Conservation (phyloP, 2,888 invertebrate species). For the Dolichomitus sp. region DNA sequence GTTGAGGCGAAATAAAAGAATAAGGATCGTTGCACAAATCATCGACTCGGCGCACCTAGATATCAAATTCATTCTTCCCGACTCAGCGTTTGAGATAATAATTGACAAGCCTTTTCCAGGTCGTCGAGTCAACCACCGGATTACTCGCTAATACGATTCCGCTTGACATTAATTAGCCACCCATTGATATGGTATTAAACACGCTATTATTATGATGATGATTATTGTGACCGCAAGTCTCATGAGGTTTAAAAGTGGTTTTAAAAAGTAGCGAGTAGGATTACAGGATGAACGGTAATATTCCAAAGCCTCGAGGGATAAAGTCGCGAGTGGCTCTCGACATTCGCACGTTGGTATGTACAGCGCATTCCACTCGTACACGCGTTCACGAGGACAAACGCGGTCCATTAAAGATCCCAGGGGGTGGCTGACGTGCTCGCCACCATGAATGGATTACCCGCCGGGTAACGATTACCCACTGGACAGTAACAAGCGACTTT, state of each 20-base stretch:
- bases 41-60: background rate
- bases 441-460: constrained; percentile 69
- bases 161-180: constrained; percentile 37
- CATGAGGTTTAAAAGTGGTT: constrained; percentile 20
- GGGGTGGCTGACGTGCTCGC: constrained; percentile 49
- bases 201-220: constrained; percentile 19
- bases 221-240: constrained; percentile 2
- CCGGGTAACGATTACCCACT: constrained; percentile 70
- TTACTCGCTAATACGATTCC: constrained; percentile 35
- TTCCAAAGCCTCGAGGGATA: constrained; percentile 38
- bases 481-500: constrained; percentile 64
- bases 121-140: background rate
- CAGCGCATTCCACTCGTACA: constrained; percentile 22
- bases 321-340: constrained; percentile 55
- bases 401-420: constrained; percentile 68
- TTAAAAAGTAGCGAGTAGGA: constrained; percentile 56
- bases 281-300: constrained; percentile 57
- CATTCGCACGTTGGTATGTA: constrained; percentile 44
- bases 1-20: background rate
- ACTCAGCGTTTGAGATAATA: background rate
- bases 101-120: background rate
- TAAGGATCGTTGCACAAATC: background rate
- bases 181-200: constrained; percentile 44
- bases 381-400: constrained; percentile 63
- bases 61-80: background rate